Evolutionary conservation across 2,888 invertebrate species (phyloP), one percentile per base, ranked within the genome.

Genomic region (Elegia similella): DNA sequence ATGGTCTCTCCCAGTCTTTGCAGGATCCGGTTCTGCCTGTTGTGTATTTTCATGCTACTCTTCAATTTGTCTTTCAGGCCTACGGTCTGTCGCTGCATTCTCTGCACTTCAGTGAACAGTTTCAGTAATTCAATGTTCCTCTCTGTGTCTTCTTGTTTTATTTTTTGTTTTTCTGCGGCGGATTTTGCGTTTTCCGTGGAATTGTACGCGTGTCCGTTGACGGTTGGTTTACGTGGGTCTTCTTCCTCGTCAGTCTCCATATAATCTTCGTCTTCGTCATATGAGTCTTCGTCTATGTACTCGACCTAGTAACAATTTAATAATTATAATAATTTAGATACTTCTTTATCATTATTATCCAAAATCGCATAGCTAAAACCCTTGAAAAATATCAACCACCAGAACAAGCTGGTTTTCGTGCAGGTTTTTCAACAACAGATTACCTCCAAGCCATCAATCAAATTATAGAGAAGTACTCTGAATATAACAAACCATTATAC

Each of bases 231-330:
- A 6, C 44, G 43, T 17, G 43, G 67, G 6, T 67, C 69, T 23
- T 72, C 71, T 0, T 78, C 78, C 12, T 79, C 77, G 6, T 75
- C 82, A 8, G 75, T 74, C 15, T 79, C 77, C 75, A 83, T 78
- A 42, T 75, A 72, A 10, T 84, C 80, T 29, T 82, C 76, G 5
- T 79, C 76, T 58, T 82, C 84, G 29, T 88, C 85, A 53, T 88
- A 62, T 1, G 86, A 82, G 30, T 90, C 89, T 66, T 91, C 91
- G 55, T 91, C 91, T 61, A 91, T 90, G 65, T 91, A 91, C 76
- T 91, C 91, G 6, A 89, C 89, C 91, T 91, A 68, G 38, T 67
- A 65, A 55, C 38, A 38, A 38, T 38, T 38, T n/a, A 38, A 38
- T n/a, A 12, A 10, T 10, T 38, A 23, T 23, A 23, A 23, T 23